phyloP scores from a whole-genome alignment of 2,797 vertebrate species.

The Tympanoctomys barrerae region DNA sequence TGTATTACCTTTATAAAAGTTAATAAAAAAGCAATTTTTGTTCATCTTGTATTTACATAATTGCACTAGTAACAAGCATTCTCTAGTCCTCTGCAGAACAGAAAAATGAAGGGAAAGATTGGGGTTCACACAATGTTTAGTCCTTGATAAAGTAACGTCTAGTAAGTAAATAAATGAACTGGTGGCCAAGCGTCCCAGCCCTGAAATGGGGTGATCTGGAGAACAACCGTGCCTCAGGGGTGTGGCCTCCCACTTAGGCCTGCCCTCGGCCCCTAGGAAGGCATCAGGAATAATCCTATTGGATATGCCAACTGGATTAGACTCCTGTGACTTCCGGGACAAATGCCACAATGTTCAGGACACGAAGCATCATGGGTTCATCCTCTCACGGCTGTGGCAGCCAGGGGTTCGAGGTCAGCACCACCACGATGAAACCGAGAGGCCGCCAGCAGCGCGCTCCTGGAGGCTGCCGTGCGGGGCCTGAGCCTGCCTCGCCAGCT shows the following conservation, averaged over 20 bases:
- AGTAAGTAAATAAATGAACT: too few species aligned
- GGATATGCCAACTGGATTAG: neutral
- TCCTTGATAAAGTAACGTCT: neutral
- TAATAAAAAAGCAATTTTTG: neutral
- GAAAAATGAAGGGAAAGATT: neutral
- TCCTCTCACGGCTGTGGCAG: neutral
- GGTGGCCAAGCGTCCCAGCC: neutral
- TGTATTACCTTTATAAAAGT: neutral
- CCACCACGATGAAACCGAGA: neutral
- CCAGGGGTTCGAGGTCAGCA: neutral
- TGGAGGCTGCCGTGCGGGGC: rapidly evolving
- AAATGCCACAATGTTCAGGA: neutral
- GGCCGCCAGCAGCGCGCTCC: neutral
- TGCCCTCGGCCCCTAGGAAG: neutral
- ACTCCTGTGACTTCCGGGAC: neutral
- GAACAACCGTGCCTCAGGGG: neutral
- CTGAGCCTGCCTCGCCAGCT: neutral
- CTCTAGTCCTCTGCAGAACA: neutral
- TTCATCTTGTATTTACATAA: neutral
- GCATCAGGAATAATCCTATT: neutral
- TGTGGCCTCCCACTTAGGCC: neutral
- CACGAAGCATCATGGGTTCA: neutral
- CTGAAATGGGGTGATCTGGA: rapidly evolving
- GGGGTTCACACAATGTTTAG: neutral
- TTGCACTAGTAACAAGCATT: neutral